phyloP scores from a whole-genome alignment of 2,888 invertebrate genomes.

The Diaperis boleti region DNA sequence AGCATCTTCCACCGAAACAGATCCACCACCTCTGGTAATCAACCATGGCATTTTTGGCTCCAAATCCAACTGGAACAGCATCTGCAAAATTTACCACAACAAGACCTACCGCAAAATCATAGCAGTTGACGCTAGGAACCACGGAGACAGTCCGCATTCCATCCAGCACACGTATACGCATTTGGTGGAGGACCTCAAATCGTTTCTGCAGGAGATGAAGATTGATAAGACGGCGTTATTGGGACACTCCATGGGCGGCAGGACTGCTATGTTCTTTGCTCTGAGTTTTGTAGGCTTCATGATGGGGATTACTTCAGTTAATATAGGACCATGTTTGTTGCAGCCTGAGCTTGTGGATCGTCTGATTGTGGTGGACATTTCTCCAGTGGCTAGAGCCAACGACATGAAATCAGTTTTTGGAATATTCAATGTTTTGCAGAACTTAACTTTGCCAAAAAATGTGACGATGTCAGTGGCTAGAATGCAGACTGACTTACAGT shows the following conservation, averaged over 20 bases:
- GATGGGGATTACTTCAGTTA: background rate
- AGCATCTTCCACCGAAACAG: conserved; percentile 55
- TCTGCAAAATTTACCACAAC: conserved; percentile 73
- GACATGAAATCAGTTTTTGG: conserved; percentile 73
- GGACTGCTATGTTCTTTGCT: conserved; percentile 87
- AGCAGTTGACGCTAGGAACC: conserved; percentile 89
- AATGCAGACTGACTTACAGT: conserved; percentile 74
- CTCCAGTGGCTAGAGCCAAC: conserved; percentile 74
- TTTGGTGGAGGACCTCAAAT: conserved; percentile 80
- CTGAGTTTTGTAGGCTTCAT: conserved; percentile 73
- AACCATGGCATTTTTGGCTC: conserved; percentile 90
- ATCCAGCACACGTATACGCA: conserved; percentile 78
- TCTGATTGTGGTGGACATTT: conserved; percentile 79
- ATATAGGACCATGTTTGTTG: background rate
- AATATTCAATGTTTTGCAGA: conserved; percentile 77
- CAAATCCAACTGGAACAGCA: conserved; percentile 87
- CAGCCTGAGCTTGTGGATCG: conserved; percentile 76
- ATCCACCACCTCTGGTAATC: conserved; percentile 78
- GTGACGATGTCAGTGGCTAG: conserved; percentile 79
- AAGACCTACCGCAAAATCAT: conserved; percentile 65
- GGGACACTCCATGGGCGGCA: conserved; percentile 98
- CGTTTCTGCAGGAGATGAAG: conserved; percentile 74
- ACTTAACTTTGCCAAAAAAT: conserved; percentile 71
- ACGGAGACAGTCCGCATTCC: conserved; percentile 92
- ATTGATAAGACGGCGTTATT: conserved; percentile 77